These are phyloP conservation scores for Corythaixoides concolor DNA, from an alignment of 2,113 vertebrate species.

Conservation along the genomic window DNA sequence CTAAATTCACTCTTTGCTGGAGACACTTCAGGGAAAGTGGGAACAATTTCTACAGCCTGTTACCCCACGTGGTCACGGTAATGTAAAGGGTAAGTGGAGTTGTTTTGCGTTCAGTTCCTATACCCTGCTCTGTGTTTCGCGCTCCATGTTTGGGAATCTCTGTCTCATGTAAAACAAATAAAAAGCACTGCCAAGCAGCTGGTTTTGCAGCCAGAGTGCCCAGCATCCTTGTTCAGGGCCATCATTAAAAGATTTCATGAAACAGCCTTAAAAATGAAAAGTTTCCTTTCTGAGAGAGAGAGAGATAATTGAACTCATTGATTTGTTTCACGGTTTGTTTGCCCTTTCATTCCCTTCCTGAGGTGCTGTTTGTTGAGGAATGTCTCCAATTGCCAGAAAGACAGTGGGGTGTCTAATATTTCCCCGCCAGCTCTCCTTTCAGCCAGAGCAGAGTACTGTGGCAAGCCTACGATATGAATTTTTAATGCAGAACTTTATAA, in stretches of 20 bases:
- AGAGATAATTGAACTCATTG: slow-evolving; percentile 81
- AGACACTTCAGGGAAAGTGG: not conserved
- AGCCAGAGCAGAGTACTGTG: slow-evolving; percentile 78
- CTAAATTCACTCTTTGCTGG: not conserved
- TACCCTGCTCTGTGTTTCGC: not conserved
- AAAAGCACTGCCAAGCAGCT: slow-evolving; percentile 12
- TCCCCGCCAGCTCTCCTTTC: slow-evolving; percentile 77
- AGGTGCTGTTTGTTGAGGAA: slow-evolving; percentile 81
- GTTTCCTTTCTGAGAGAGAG: slow-evolving; percentile 72
- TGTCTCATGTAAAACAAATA: slow-evolving; percentile 5
- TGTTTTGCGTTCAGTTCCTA: not conserved
- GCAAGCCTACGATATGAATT: slow-evolving; percentile 89
- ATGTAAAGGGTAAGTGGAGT: not conserved
- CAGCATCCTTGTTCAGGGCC: slow-evolving; percentile 29
- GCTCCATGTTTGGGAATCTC: not conserved
- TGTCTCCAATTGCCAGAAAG: slow-evolving; percentile 81
- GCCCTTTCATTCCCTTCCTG: slow-evolving; percentile 77
- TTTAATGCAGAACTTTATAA: slow-evolving; percentile 92
- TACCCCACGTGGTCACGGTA: not conserved
- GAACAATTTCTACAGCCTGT: not conserved
- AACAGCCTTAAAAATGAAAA: slow-evolving; percentile 70
- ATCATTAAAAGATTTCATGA: slow-evolving; percentile 59
- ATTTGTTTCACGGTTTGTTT: slow-evolving; percentile 83
- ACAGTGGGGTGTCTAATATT: slow-evolving; percentile 79
- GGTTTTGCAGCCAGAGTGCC: not conserved